Base-by-base conservation (phyloP, 2,797 vertebrate species). In the Pseudochirops corinnae region DNA sequence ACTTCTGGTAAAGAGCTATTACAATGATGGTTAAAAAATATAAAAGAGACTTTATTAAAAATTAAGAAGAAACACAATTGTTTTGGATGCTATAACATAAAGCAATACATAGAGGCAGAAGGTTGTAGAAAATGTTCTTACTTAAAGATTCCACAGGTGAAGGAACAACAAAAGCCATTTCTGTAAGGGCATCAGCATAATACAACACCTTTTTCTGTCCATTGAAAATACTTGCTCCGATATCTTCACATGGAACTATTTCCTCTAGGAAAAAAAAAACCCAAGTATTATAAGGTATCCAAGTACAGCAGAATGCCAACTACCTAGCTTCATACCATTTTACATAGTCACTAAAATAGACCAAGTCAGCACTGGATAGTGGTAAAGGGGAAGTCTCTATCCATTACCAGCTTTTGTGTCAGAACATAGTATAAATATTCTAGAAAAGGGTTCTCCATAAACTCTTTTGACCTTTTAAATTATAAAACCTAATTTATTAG, bases 151-250 rank as follows among this genome's bases (percentile, higher is more conserved):
- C 99, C 95, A 99, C 98, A 16, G 99, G 98, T 50, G 98, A 99
- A 0, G 99, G 99, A 95, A 99, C 99, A 60, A 99, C 99, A 97
- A 99, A 99, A 94, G 99, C 99, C 39, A 99, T 99, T 98, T 99
- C 99, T 0, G 99, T 99, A 97, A 99, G 98, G 91, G 99, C 99
- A 91, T 99, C 99, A 0, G 99, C 99, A 26, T 99, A 99, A 98
- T 99, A 99, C 52, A 99, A 98, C 97, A 99, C 99, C 91, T 99
- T 99, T 97, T 98, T 99, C 97, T 99, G 99, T 55, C 99, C 99
- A 0, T 99, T 99, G 98, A 99, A 99, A 97, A 99, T 98, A 18
- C 98, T 99, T 4, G 99, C 99, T 56, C 99, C 99, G 5, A 98
- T 98, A 92, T 99, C 99, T 56, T 99, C 99, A 55, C 99, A 98